Conservation (phyloP, 1,140 invertebrate genomes). For the Bombus confusus region DNA sequence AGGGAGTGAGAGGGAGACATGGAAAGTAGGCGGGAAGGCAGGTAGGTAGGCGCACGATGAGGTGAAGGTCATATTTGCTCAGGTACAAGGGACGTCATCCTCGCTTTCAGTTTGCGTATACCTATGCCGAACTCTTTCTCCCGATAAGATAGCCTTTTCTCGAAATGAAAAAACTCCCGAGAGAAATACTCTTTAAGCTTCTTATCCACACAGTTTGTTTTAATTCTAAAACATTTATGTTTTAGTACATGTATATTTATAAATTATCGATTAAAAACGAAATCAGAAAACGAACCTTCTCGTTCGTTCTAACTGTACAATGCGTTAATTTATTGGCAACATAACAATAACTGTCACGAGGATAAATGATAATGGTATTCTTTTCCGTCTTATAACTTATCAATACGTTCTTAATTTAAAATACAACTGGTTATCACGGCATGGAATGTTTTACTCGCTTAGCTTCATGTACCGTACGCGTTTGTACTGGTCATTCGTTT, state of each 20-base stretch:
- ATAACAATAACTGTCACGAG: neutral
- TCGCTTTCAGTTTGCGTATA: slow-evolving; percentile 8
- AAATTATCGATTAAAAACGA: neutral
- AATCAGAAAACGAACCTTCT: neutral
- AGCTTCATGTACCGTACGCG: neutral
- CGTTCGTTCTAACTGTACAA: neutral
- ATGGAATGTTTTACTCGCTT: neutral
- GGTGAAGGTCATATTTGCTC: slow-evolving; percentile 30
- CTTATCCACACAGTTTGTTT: neutral
- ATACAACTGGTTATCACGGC: neutral
- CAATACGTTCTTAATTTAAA: slow-evolving; percentile 3
- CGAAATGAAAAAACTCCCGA: neutral
- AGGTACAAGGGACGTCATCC: slow-evolving; percentile 22
- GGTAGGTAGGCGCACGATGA: neutral
- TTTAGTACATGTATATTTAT: too few relatives aligned
- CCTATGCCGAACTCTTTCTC: neutral
- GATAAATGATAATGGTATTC: neutral
- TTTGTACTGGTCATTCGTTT: neutral
- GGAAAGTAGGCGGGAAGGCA: neutral
- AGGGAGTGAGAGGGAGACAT: neutral
- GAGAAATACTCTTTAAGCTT: neutral
- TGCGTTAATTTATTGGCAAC: neutral
- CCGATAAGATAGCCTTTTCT: slow-evolving; percentile 6
- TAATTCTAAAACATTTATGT: neutral
- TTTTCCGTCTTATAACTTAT: slow-evolving; percentile 9